These are phyloP conservation scores for Nycticorax nycticorax DNA, from an alignment of 2,113 vertebrate genomes.

Conservation along the genomic window DNA sequence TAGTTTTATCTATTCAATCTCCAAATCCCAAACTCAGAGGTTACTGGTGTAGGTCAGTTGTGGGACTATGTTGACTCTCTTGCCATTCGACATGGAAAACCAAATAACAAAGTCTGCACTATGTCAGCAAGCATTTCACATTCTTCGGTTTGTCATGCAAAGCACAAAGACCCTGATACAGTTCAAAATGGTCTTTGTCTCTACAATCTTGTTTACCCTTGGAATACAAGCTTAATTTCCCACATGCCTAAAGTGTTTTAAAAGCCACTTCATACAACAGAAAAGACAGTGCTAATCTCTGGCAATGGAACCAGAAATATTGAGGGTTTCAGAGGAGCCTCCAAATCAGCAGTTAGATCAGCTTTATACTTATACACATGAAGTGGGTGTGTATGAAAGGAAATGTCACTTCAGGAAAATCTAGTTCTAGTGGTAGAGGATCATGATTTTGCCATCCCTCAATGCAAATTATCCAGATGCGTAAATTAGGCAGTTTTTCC, in stretches of 20 bases:
- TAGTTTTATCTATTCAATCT: conserved; percentile 59
- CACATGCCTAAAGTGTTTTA: conserved; percentile 30
- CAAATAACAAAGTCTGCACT: conserved; percentile 59
- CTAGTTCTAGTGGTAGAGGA: not conserved
- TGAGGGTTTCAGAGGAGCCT: not conserved
- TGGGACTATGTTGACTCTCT: conserved; percentile 51
- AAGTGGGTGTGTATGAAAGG: not conserved
- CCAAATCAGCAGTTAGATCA: not conserved
- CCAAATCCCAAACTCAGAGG: conserved; percentile 50
- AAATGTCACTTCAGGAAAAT: not conserved
- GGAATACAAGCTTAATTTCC: conserved; percentile 44
- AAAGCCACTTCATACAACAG: conserved; percentile 33
- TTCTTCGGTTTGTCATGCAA: conserved; percentile 59
- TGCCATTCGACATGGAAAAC: conserved; percentile 58
- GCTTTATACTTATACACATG: not conserved
- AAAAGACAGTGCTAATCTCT: conserved; percentile 24
- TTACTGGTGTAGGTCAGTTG: conserved; percentile 44
- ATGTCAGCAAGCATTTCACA: conserved; percentile 48
- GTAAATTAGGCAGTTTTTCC: not conserved
- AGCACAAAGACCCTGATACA: conserved; percentile 44
- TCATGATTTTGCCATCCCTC: not conserved
- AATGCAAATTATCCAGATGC: not conserved
- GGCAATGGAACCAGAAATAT: not conserved
- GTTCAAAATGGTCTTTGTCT: conserved; percentile 50
- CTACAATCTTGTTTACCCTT: conserved; percentile 51